A percentile compares a stretch with the other conserved stretches of the same genome.
These are phyloP conservation scores for Lacanobia wlatinum DNA, from an alignment of 2,888 invertebrate species.

Conservation along the genomic window DNA sequence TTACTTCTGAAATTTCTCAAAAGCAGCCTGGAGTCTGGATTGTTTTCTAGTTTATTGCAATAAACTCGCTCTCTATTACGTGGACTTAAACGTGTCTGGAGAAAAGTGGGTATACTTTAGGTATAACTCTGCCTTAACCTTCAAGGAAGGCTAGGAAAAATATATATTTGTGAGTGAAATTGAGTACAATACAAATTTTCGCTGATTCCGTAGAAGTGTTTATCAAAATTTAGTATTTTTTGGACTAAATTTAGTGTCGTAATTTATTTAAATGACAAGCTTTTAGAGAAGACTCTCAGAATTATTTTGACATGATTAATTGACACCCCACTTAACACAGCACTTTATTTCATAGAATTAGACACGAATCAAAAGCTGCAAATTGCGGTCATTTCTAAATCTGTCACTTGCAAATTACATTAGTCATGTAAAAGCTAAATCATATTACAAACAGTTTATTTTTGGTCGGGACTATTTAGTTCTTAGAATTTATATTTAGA, in stretches of 20 bases:
- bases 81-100: no score
- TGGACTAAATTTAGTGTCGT: no score
- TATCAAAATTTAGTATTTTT: background rate
- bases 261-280: conserved; percentile 15
- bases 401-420: conserved; percentile 31
- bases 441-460: conserved; percentile 19
- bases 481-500: background rate
- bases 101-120: no score
- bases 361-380: background rate
- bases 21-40: no score
- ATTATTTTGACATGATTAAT: conserved; percentile 33
- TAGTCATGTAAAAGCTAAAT: conserved; percentile 30
- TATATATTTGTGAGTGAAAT: no score
- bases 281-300: conserved; percentile 19
- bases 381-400: conserved; percentile 29
- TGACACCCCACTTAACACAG: conserved; percentile 28
- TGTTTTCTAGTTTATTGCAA: no score
- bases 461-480: conserved; percentile 9
- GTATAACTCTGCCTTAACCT: no score
- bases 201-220: background rate
- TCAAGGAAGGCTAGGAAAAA: no score
- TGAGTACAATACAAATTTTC: no score
- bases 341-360: conserved; percentile 33
- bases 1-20: no score
- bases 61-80: no score